These are phyloP conservation scores for Enteromius treurensis DNA, from an alignment of 2,797 vertebrate species.

Conservation along the genomic window DNA sequence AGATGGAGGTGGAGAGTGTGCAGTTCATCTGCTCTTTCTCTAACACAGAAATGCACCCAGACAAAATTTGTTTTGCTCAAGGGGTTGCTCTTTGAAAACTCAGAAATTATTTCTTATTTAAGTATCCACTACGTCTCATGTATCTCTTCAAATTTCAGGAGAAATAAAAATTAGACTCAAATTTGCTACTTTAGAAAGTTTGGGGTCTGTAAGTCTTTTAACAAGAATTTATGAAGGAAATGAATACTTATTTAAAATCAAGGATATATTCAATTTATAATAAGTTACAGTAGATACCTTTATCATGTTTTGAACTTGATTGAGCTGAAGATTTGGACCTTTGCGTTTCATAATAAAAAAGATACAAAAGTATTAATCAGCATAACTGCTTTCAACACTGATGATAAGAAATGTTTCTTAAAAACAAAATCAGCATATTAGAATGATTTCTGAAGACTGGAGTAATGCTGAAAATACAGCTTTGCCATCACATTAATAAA, in stretches of 20 bases:
- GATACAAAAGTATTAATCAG: not conserved
- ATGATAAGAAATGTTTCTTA: not conserved
- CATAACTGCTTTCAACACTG: not conserved
- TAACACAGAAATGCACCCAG: constrained; percentile 17
- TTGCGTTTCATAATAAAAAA: not conserved
- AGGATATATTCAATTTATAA: not conserved
- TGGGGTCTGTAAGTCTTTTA: not conserved
- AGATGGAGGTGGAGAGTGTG: constrained; percentile 25
- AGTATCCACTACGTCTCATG: not conserved
- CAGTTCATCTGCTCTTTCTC: constrained; percentile 12
- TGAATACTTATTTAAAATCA: not conserved
- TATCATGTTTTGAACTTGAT: not conserved
- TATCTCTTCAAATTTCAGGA: not conserved
- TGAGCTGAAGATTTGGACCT: not conserved
- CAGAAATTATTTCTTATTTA: constrained; percentile 3
- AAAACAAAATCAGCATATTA: not conserved
- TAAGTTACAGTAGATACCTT: not conserved
- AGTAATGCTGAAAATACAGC: not conserved
- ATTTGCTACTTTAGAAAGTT: not conserved
- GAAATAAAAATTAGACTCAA: not conserved
- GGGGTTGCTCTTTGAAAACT: constrained; percentile 5
- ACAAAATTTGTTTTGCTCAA: constrained; percentile 5
- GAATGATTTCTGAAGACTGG: constrained; percentile 1
- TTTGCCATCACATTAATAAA: not conserved
- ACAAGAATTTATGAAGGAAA: not conserved